Percentiles rank a stretch among this genome's conserved stretches.
These are phyloP conservation scores for Ophioninae sp. DNA, from an alignment of 2,888 invertebrate genomes.

Conservation along the genomic window DNA sequence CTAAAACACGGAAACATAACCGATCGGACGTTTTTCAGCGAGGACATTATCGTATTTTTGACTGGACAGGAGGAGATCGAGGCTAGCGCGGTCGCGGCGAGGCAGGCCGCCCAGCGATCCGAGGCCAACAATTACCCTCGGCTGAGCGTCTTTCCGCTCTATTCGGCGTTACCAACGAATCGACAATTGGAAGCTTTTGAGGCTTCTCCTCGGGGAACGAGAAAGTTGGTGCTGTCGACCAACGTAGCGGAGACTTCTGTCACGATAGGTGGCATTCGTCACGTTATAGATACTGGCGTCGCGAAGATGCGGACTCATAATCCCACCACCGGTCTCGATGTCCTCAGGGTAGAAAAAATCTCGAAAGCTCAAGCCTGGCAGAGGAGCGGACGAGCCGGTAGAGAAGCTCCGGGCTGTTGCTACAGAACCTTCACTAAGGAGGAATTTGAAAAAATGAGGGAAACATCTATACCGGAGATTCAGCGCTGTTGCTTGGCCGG, in stretches of 20 bases:
- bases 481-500: constrained; percentile 86
- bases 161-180: constrained; percentile 93
- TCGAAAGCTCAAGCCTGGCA: constrained; percentile 97
- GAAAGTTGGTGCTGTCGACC: constrained; percentile 97
- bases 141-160: constrained; percentile 92
- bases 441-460: constrained; percentile 88
- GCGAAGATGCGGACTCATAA: constrained; percentile 94
- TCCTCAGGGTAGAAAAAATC: constrained; percentile 90
- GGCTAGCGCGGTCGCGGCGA: constrained; percentile 88
- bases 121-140: constrained; percentile 84
- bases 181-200: constrained; percentile 95
- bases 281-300: constrained; percentile 95
- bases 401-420: constrained; percentile 92
- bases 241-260: constrained; percentile 99
- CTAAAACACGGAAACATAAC: neutral
- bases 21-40: constrained; percentile 82
- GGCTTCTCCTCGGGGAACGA: constrained; percentile 86
- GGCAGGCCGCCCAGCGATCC: constrained; percentile 87
- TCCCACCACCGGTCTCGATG: constrained; percentile 91
- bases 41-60: constrained; percentile 95
- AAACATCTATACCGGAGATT: constrained; percentile 93
- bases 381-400: constrained; percentile 94
- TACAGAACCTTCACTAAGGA: constrained; percentile 92
- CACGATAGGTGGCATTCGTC: constrained; percentile 94
- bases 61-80: constrained; percentile 99